Evolutionary conservation across 2,113 vertebrate genomes (phyloP).

Genomic region (Cinclus mexicanus): DNA sequence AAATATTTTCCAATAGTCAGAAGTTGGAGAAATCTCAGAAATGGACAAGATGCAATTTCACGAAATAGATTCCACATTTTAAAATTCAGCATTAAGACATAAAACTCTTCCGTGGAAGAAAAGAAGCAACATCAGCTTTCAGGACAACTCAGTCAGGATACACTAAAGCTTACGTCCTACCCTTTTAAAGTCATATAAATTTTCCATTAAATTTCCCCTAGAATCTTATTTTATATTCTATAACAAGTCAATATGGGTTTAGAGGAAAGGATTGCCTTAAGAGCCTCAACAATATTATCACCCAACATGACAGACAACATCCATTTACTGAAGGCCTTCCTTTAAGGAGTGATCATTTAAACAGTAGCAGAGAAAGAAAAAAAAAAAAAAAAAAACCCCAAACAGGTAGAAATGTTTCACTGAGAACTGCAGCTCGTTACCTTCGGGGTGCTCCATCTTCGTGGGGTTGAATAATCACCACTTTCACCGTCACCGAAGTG

Average conservation of each 20-base stretch:
- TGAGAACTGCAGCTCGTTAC: slow-evolving; percentile 64
- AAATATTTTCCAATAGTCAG: neutral
- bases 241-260: neutral
- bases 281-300: neutral
- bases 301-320: neutral
- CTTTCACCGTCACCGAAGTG: slow-evolving; percentile 90
- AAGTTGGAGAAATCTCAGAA: neutral
- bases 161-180: neutral
- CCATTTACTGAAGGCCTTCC: neutral
- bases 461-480: slow-evolving; percentile 94
- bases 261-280: neutral
- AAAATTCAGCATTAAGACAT: neutral
- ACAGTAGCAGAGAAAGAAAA: neutral
- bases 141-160: neutral
- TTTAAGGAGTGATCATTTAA: neutral
- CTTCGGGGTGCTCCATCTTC: slow-evolving; percentile 92
- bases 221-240: neutral
- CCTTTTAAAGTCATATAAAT: neutral
- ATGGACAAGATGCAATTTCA: neutral
- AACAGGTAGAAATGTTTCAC: neutral
- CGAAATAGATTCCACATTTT: neutral
- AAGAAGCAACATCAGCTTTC: neutral
- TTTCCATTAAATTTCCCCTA: neutral
- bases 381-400: neutral
- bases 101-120: neutral